Base-by-base conservation (phyloP, 2,113 vertebrate species). In the Tonatia bakeri region DNA sequence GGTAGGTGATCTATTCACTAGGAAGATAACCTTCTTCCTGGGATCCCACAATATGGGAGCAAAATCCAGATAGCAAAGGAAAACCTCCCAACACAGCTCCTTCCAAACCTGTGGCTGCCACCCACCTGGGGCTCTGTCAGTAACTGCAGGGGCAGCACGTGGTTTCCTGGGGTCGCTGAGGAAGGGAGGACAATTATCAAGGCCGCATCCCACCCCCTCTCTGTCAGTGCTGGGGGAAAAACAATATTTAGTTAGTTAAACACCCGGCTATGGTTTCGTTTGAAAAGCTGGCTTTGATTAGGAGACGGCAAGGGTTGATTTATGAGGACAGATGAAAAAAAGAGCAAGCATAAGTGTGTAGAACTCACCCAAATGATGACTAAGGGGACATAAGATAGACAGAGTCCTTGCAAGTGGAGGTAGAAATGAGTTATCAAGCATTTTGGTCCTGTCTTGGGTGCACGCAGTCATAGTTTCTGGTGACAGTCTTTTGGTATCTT, bases 251-350 rank as follows among this genome's bases (percentile, higher is more conserved):
- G 96, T 86, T 95, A 83, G 92, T 95, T 95, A 96, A 97, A 97
- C 93, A 96, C 93, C 69, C 93, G 13, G 97, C 94, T 97, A 96
- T 31, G 20, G 95, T 96, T 96, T 97, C 96, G 0, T 96, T 96
- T 80, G 91, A 95, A 97, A 97, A 97, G 96, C 97, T 97, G 95
- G 96, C 89, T 98, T 96, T 97, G 96, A 97, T 97, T 98, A 97
- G 80, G 76, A 93, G 91, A 75, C 91, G 67, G 91, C 77, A 84
- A 90, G 94, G 76, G 94, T 76, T 96, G 96, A 98, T 96, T 97
- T 94, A 97, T 94, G 94, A 96, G 47, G 91, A 93, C 89, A 96
- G 87, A 93, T 75, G 84, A 94, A 95, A 94, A 94, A 95, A 93
- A 95, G 83, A 87, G 61, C 76, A 96, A 95, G 89, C 59, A 80